Evolutionary conservation across 2,113 vertebrate species (phyloP).

Genomic region (Bombycilla garrulus): DNA sequence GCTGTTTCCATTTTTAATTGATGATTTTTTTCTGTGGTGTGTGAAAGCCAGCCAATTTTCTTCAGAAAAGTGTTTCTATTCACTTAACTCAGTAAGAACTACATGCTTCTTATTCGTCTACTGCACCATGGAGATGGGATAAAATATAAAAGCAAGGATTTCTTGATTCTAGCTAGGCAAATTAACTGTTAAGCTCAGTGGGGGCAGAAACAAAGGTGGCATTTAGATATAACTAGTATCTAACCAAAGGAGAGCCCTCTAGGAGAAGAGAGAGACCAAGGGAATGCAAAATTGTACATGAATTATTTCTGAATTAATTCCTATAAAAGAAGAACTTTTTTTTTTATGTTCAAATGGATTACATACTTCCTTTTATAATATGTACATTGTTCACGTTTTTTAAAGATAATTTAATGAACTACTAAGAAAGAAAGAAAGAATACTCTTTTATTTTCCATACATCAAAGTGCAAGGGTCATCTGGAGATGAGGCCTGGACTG

Average conservation of each 20-base stretch:
- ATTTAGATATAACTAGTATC: slow-evolving; percentile 57
- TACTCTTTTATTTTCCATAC: background rate
- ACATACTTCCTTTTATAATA: slow-evolving; percentile 6
- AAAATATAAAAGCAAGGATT: slow-evolving; percentile 50
- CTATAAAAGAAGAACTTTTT: slow-evolving; percentile 26
- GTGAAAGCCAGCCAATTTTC: slow-evolving; percentile 46
- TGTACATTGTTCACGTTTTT: background rate
- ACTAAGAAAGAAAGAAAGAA: slow-evolving; percentile 7
- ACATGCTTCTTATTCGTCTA: slow-evolving; percentile 25
- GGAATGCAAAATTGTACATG: slow-evolving; percentile 48
- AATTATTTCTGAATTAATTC: slow-evolving; percentile 55
- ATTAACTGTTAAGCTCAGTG: slow-evolving; percentile 60
- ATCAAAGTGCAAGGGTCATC: background rate
- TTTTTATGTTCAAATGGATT: slow-evolving; percentile 34
- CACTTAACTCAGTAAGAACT: slow-evolving; percentile 14
- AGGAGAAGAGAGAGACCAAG: slow-evolving; percentile 30
- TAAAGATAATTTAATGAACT: slow-evolving; percentile 10
- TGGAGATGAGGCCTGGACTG: background rate
- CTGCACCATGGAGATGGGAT: slow-evolving; percentile 30
- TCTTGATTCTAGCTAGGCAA: slow-evolving; percentile 49
- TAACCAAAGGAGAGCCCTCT: slow-evolving; percentile 37
- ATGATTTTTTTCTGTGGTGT: slow-evolving; percentile 19
- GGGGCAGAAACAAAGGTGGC: slow-evolving; percentile 30
- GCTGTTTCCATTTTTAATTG: slow-evolving; percentile 56
- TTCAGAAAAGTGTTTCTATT: slow-evolving; percentile 36